Evolutionary conservation across 2,888 invertebrate genomes (phyloP).

Genomic region (Oscheius onirici): DNA sequence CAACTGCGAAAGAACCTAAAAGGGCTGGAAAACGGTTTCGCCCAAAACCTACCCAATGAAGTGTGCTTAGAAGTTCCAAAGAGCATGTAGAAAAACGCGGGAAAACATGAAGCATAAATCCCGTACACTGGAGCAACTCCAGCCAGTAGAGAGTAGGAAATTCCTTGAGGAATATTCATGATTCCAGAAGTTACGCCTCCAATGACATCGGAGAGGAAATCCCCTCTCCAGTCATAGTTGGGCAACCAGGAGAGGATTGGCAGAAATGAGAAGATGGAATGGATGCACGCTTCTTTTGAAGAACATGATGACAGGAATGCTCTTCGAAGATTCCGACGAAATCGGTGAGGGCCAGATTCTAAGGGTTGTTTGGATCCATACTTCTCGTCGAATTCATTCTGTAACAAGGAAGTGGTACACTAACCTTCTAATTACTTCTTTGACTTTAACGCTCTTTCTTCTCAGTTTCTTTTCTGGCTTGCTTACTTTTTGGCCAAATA

Average conservation of each 20-base stretch:
- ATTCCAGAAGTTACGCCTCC: slow-evolving; percentile 35
- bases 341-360: not conserved
- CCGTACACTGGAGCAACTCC: slow-evolving; percentile 75
- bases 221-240: slow-evolving; percentile 16
- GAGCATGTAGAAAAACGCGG: slow-evolving; percentile 85
- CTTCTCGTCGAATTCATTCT: not conserved
- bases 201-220: slow-evolving; percentile 31
- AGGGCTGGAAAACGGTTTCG: not conserved
- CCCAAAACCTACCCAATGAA: slow-evolving; percentile 79
- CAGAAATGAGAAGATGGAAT: slow-evolving; percentile 21
- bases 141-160: slow-evolving; percentile 75
- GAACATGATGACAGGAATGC: slow-evolving; percentile 17
- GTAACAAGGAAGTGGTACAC: not conserved
- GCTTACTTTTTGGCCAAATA: too few relatives aligned
- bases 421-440: too few relatives aligned
- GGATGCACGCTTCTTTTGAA: not conserved
- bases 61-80: slow-evolving; percentile 88
- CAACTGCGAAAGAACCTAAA: slow-evolving; percentile 36
- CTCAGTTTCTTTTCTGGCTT: too few relatives aligned
- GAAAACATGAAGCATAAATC: slow-evolving; percentile 90
- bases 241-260: slow-evolving; percentile 34
- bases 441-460: too few relatives aligned
- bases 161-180: slow-evolving; percentile 60
- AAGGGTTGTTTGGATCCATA: slow-evolving; percentile 9
- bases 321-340: not conserved